Conservation (phyloP, 2,113 vertebrate species). For the Aviceda subcristata region DNA sequence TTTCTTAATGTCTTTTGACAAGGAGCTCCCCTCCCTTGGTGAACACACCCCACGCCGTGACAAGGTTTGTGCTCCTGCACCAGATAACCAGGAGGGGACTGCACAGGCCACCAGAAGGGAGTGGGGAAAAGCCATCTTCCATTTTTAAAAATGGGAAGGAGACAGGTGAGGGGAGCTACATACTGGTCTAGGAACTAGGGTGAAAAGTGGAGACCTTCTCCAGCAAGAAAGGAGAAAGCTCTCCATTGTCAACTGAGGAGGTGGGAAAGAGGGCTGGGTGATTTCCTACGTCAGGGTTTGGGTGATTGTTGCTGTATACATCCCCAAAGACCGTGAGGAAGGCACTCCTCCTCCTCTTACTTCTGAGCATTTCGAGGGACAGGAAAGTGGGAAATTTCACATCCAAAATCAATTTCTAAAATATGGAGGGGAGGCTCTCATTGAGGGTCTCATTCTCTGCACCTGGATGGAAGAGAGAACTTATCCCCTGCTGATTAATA, state of each 20-base stretch:
- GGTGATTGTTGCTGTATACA: background rate
- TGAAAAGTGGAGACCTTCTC: background rate
- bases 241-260: background rate
- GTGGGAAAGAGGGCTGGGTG: background rate
- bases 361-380: background rate
- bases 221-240: background rate
- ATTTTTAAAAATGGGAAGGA: background rate
- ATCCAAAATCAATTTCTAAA: background rate
- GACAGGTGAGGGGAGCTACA: background rate
- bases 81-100: fast-evolving
- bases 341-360: background rate
- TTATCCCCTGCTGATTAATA: background rate
- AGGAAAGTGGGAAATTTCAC: background rate
- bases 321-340: background rate
- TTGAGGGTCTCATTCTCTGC: background rate
- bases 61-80: background rate
- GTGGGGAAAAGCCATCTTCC: background rate
- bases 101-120: fast-evolving
- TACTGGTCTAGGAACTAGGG: background rate
- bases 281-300: background rate
- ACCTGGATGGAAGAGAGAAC: background rate
- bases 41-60: fast-evolving
- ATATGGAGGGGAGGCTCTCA: too few relatives aligned
- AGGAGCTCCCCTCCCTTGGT: background rate
- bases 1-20: background rate